Conservation (phyloP, 2,113 vertebrate species). For the Puma concolor region DNA sequence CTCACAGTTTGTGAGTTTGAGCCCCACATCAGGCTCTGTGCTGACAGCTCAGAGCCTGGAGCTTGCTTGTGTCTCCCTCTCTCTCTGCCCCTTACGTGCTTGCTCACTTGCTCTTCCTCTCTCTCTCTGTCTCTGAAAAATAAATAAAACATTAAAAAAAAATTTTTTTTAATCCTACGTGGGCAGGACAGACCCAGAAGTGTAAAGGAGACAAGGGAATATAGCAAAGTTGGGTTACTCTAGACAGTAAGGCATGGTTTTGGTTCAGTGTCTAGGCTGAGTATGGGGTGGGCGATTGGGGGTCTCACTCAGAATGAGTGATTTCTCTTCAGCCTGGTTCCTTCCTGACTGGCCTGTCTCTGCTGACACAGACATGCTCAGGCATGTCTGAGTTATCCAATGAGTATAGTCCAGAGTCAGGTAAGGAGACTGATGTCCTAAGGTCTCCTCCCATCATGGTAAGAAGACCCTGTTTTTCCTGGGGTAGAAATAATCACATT, state of each 20-base stretch:
- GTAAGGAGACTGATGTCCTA: background rate
- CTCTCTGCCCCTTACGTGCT: too few species aligned
- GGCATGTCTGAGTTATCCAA: background rate
- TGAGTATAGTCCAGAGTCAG: background rate
- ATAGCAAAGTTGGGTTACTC: background rate
- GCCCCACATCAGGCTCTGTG: too few species aligned
- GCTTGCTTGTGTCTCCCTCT: too few species aligned
- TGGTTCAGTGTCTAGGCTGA: background rate
- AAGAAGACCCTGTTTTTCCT: background rate
- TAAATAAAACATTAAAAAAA: too few species aligned
- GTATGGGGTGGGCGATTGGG: fast-evolving
- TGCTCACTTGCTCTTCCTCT: too few species aligned
- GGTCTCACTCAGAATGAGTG: background rate
- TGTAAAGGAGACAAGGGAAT: background rate
- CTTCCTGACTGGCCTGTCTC: background rate
- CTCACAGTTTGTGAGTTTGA: too few species aligned
- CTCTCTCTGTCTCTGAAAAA: too few species aligned
- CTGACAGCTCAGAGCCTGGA: too few species aligned
- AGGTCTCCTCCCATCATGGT: background rate
- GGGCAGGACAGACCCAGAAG: background rate
- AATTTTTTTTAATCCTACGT: too few species aligned
- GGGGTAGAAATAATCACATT: background rate
- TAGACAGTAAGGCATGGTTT: background rate
- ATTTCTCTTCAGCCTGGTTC: background rate
- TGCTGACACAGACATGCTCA: background rate